Evolutionary conservation across 2,888 invertebrate genomes (phyloP).

Genomic region (Nesidiocoris tenuis): DNA sequence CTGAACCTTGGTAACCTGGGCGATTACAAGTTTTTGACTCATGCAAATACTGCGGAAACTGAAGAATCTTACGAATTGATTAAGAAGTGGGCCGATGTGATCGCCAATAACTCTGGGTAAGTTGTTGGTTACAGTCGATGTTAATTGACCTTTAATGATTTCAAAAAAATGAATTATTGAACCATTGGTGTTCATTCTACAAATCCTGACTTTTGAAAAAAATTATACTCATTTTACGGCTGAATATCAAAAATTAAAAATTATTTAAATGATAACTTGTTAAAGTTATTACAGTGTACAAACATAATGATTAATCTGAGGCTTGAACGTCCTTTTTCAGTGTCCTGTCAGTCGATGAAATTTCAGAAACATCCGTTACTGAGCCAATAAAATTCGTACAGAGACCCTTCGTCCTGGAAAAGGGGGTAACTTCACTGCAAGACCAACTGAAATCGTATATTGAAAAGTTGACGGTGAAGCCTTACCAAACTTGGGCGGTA

Average conservation of each 20-base stretch:
- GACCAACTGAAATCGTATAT: constrained; percentile 37
- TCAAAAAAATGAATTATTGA: too few relatives aligned
- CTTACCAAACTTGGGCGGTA: constrained; percentile 35
- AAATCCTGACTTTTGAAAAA: too few relatives aligned
- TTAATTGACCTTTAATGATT: too few relatives aligned
- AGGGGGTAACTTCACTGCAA: background rate
- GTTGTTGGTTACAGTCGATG: too few relatives aligned
- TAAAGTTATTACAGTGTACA: too few relatives aligned
- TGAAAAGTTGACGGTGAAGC: constrained; percentile 9
- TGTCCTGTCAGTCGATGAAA: constrained; percentile 51
- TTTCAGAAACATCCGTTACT: constrained; percentile 3
- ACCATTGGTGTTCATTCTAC: too few relatives aligned
- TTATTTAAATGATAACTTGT: too few relatives aligned
- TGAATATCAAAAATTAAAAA: too few relatives aligned
- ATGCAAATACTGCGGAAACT: constrained; percentile 66
- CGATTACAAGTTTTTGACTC: constrained; percentile 66
- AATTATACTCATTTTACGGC: too few relatives aligned
- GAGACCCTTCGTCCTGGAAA: constrained; percentile 1
- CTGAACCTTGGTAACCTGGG: constrained; percentile 53
- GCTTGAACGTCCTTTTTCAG: constrained; percentile 55
- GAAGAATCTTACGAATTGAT: constrained; percentile 62
- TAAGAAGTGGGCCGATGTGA: constrained; percentile 63
- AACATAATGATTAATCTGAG: too few relatives aligned
- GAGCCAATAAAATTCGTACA: constrained; percentile 48
- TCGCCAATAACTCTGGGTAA: constrained; percentile 59